A percentile compares a stretch with the other conserved stretches of the same genome.
Evolutionary conservation across 1,140 invertebrate genomes (phyloP).

Genomic region (Batillaria attramentaria): DNA sequence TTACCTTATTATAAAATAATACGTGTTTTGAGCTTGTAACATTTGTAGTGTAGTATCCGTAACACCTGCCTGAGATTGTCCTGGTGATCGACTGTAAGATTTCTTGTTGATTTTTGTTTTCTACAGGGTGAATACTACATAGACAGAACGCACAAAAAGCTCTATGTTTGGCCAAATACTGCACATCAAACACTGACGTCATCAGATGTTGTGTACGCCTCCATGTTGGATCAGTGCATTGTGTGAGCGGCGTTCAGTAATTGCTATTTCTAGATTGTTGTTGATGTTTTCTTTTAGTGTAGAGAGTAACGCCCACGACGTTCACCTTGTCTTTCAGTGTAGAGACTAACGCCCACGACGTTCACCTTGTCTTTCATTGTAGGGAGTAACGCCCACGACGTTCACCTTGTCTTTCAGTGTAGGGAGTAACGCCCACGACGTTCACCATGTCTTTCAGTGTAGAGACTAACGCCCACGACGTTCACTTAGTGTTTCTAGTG

Average conservation of each 20-base stretch:
- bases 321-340: not conserved
- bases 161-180: slow-evolving; percentile 48
- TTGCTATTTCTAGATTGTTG: too few species aligned
- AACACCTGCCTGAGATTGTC: too few species aligned
- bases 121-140: slow-evolving; percentile 50
- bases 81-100: not conserved
- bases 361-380: not conserved
- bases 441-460: not conserved
- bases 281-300: slow-evolving; percentile 1
- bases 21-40: not conserved
- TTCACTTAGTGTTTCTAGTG: not conserved
- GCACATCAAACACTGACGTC: slow-evolving; percentile 19
- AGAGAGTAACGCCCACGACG: not conserved
- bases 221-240: slow-evolving; percentile 30
- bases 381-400: not conserved
- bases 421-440: not conserved
- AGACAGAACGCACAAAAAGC: slow-evolving; percentile 37
- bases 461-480: not conserved
- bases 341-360: not conserved
- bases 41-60: too few species aligned
- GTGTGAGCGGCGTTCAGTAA: slow-evolving; percentile 21
- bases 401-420: not conserved
- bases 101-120: not conserved
- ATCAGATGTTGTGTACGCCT: slow-evolving; percentile 46
- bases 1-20: not conserved